These are phyloP conservation scores for Desmodus rotundus DNA, from an alignment of 2,113 vertebrate genomes.

Conservation along the genomic window DNA sequence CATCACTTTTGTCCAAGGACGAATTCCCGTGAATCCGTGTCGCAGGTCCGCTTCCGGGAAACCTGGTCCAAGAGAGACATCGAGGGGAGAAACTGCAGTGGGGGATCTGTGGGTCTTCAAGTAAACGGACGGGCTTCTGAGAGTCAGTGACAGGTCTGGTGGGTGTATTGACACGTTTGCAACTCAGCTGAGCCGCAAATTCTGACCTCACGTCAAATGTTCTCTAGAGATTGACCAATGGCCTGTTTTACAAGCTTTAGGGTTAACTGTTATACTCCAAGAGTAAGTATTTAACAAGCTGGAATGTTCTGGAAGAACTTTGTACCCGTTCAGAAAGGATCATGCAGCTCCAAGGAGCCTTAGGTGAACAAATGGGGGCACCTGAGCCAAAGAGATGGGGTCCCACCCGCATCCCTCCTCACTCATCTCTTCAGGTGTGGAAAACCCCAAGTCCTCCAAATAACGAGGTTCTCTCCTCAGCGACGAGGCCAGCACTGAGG, in stretches of 20 bases:
- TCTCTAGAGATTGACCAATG: background rate
- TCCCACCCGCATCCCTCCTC: background rate
- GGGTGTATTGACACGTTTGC: no score
- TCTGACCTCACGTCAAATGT: accelerated
- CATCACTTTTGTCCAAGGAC: background rate
- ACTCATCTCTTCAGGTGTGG: background rate
- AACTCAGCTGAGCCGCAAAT: background rate
- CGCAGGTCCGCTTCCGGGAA: background rate
- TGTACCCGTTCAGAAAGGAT: background rate
- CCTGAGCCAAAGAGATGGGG: background rate
- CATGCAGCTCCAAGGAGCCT: no score
- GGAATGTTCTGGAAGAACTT: background rate
- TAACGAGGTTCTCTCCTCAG: background rate
- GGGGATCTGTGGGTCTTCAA: background rate
- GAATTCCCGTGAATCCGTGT: background rate
- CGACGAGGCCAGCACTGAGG: accelerated
- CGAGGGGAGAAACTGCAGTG: accelerated
- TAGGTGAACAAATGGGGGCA: background rate
- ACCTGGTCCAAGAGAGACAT: no score
- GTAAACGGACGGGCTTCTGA: background rate
- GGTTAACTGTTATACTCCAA: no score
- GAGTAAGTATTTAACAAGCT: background rate
- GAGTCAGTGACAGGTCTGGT: accelerated
- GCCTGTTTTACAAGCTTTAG: background rate
- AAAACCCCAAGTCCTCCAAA: background rate